A percentile compares a stretch with the other conserved stretches of the same genome.
phyloP scores from a whole-genome alignment of 2,888 invertebrate species.

The Siphlonurus alternatus region DNA sequence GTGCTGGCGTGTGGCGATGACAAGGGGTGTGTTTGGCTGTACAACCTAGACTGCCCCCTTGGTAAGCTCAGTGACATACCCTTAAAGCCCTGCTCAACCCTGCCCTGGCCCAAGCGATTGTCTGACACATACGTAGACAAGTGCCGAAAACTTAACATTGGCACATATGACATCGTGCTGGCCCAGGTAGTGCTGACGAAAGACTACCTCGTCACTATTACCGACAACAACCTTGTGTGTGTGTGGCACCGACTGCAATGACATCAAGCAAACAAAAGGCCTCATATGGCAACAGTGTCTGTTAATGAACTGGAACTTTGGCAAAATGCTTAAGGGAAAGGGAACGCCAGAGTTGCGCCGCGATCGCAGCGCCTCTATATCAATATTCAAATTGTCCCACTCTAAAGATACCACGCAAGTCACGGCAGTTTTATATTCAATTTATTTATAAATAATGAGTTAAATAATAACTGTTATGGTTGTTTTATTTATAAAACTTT shows the following conservation, averaged over 20 bases:
- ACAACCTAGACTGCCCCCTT: background rate
- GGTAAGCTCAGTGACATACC: background rate
- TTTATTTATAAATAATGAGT: too few species aligned
- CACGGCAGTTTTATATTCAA: too few species aligned
- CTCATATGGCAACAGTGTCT: too few species aligned
- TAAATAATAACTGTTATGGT: too few species aligned
- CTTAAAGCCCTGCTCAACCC: background rate
- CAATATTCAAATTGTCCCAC: too few species aligned
- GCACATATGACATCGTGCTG: background rate
- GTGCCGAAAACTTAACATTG: background rate
- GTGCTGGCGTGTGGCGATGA: background rate
- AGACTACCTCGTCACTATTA: background rate
- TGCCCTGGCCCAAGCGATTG: background rate
- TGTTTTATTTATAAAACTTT: too few species aligned
- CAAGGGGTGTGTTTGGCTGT: background rate
- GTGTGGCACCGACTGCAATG: background rate
- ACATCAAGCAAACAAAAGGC: too few species aligned
- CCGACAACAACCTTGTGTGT: background rate
- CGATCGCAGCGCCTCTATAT: too few species aligned
- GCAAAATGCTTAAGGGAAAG: too few species aligned
- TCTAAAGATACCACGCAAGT: too few species aligned
- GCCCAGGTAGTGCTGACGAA: background rate
- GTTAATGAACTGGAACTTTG: too few species aligned
- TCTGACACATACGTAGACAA: background rate
- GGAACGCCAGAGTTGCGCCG: too few species aligned